These are phyloP conservation scores for Cephalopterus ornatus DNA, from an alignment of 2,113 vertebrate species.

Conservation along the genomic window DNA sequence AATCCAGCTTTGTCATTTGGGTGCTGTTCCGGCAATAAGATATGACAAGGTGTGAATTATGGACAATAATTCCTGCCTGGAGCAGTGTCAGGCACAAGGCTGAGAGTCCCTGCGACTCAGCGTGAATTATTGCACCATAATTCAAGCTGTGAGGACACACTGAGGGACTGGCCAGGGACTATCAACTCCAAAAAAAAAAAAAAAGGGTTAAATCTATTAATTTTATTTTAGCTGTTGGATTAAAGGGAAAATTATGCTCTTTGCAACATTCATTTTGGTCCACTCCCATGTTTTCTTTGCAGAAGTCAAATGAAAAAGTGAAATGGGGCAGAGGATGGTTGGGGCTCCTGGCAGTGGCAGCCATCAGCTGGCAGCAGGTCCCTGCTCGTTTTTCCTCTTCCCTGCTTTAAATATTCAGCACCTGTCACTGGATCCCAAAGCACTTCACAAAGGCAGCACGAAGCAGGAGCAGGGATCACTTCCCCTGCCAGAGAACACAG, in stretches of 20 bases:
- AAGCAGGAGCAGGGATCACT: accelerated
- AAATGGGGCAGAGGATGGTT: not conserved
- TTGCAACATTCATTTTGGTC: not conserved
- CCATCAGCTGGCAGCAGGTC: not conserved
- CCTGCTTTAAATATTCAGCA: not conserved
- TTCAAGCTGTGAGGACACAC: not conserved
- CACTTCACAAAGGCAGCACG: not conserved
- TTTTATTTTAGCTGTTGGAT: not conserved
- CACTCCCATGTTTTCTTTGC: not conserved
- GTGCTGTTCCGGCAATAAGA: slow-evolving; percentile 72
- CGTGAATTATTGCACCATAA: slow-evolving; percentile 31
- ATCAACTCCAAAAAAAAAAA: not conserved
- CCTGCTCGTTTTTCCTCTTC: not conserved
- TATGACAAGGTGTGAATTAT: slow-evolving; percentile 75
- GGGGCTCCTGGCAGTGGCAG: not conserved
- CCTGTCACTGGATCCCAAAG: not conserved
- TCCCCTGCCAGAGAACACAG: not conserved
- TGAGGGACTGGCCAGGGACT: not conserved
- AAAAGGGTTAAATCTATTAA: not conserved
- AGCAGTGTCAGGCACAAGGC: slow-evolving; percentile 46
- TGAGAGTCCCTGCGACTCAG: not conserved
- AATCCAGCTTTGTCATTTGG: slow-evolving; percentile 74
- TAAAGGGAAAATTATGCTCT: not conserved
- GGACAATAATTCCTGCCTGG: slow-evolving; percentile 56
- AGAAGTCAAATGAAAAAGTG: not conserved